phyloP scores from a whole-genome alignment of 2,888 invertebrate genomes.

The Ctena decussata region DNA sequence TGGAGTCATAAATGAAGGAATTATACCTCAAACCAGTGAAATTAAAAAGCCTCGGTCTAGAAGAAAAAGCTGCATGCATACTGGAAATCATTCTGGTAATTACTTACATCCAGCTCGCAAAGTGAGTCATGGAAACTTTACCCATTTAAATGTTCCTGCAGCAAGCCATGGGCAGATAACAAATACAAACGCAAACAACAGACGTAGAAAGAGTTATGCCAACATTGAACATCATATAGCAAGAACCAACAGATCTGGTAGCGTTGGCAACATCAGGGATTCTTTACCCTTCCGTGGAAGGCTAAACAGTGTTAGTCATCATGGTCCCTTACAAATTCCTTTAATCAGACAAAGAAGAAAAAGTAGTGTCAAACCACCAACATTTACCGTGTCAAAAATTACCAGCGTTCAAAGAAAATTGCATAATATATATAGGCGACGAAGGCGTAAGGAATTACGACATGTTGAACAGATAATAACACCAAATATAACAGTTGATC shows the following conservation, averaged over 20 bases:
- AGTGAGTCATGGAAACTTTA: neutral
- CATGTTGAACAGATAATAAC: neutral
- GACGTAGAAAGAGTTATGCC: neutral
- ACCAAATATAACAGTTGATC: neutral
- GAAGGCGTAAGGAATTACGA: neutral
- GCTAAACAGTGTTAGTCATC: neutral
- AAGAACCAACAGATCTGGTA: neutral
- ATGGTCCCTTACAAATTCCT: neutral
- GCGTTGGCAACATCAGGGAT: neutral
- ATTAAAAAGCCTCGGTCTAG: neutral
- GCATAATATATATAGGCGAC: neutral
- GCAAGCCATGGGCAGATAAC: neutral
- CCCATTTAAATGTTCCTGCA: neutral
- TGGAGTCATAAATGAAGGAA: neutral
- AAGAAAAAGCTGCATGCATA: neutral
- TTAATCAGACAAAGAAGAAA: neutral
- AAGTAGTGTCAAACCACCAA: neutral
- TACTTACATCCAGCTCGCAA: neutral
- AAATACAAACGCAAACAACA: neutral
- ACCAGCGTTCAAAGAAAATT: neutral
- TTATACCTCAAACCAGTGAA: neutral
- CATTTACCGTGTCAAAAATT: neutral
- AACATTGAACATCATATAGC: constrained; percentile 6
- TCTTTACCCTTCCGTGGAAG: neutral
- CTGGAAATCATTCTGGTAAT: neutral